phyloP scores from a whole-genome alignment of 2,113 vertebrate species.

The Microcebus griseorufus region DNA sequence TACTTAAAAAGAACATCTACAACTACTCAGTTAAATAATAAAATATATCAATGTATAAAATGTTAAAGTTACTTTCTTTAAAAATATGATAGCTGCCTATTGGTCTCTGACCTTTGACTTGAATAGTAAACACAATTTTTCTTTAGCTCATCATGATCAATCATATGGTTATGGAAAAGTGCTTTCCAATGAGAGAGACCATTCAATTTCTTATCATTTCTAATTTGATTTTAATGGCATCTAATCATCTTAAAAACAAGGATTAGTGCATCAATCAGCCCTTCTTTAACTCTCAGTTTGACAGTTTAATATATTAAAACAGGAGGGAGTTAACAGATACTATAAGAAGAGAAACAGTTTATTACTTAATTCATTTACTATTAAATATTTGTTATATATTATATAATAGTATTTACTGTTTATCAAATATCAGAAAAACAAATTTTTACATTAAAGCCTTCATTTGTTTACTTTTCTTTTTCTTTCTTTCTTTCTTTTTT shows the following conservation, averaged over 20 bases:
- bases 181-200: neutral
- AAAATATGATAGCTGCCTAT: neutral
- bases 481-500: no score
- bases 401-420: neutral
- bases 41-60: neutral
- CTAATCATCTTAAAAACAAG: constrained; percentile 37
- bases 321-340: neutral
- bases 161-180: neutral
- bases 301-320: constrained; percentile 6
- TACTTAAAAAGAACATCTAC: neutral
- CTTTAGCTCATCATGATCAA: neutral
- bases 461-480: no score
- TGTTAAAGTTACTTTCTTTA: neutral
- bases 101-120: neutral
- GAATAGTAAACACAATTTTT: neutral
- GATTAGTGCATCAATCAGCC: neutral
- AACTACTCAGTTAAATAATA: neutral
- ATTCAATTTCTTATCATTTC: neutral
- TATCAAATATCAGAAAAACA: neutral
- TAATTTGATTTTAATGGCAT: constrained; percentile 14
- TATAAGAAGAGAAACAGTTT: neutral
- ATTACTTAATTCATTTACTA: neutral
- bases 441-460: neutral
- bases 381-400: neutral
- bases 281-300: constrained; percentile 2